Percentiles rank a stretch among this genome's conserved stretches.
Evolutionary conservation across 2,113 vertebrate species (phyloP).

Genomic region (Oophaga pumilio): DNA sequence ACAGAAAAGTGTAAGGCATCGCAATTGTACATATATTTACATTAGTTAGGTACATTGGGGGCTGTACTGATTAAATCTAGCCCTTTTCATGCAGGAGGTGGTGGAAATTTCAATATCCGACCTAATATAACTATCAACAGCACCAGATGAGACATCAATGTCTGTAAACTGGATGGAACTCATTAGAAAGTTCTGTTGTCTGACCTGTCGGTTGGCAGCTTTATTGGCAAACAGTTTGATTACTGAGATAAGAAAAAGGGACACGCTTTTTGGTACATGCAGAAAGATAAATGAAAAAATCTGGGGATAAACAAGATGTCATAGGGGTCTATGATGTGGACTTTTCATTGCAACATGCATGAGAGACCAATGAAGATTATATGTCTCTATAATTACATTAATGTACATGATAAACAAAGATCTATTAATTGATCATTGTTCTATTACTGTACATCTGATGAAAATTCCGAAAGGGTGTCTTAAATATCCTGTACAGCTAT

Average conservation of each 20-base stretch:
- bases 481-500: constrained; percentile 13
- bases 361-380: not conserved
- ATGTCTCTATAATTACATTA: not conserved
- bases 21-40: not conserved
- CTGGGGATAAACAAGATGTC: not conserved
- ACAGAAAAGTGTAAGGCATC: constrained; percentile 25
- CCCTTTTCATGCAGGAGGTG: constrained; percentile 1
- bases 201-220: not conserved
- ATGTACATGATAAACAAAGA: not conserved
- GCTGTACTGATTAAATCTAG: not conserved
- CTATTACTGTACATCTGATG: not conserved
- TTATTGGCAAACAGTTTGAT: not conserved
- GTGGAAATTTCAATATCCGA: not conserved
- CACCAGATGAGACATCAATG: constrained; percentile 8
- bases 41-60: not conserved
- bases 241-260: not conserved
- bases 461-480: not conserved
- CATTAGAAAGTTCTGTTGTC: not conserved
- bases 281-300: not conserved
- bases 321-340: not conserved
- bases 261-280: not conserved
- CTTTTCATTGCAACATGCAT: not conserved
- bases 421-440: not conserved
- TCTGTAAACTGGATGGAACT: not conserved
- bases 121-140: not conserved